Conservation (phyloP, 2,888 invertebrate species). For the Archaeoteleia sp. region DNA sequence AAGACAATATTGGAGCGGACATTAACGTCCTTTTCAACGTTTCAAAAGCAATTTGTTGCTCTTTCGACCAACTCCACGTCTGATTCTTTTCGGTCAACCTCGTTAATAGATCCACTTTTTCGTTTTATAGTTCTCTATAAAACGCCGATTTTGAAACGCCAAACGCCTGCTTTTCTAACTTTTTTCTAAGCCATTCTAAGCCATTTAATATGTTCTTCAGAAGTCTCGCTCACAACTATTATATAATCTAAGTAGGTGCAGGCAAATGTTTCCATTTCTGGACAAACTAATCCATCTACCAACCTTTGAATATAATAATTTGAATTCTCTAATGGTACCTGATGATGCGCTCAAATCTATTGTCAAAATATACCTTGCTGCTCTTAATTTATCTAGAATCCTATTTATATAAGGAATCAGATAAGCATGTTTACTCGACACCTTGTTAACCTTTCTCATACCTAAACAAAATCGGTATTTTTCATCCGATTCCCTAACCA, state of each 20-base stretch:
- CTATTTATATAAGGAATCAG: background rate
- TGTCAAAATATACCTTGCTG: constrained; percentile 44
- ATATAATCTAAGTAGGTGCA: constrained; percentile 48
- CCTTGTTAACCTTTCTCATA: constrained; percentile 54
- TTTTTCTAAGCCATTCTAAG: constrained; percentile 4
- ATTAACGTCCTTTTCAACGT: too few species aligned
- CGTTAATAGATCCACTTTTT: constrained; percentile 23
- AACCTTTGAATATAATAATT: constrained; percentile 21
- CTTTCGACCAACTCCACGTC: constrained; percentile 13
- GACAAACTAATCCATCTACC: constrained; percentile 46
- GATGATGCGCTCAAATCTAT: constrained; percentile 25
- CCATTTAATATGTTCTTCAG: too few species aligned
- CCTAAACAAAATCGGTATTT: constrained; percentile 60
- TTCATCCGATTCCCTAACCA: constrained; percentile 57
- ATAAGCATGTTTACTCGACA: constrained; percentile 54
- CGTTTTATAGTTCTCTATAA: constrained; percentile 52
- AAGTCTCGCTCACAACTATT: constrained; percentile 29
- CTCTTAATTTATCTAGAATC: background rate
- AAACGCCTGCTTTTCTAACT: constrained; percentile 51
- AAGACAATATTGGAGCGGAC: constrained; percentile 17
- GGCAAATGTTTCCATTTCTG: constrained; percentile 25
- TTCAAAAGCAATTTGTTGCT: too few species aligned
- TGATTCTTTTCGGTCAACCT: constrained; percentile 21
- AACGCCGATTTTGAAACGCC: constrained; percentile 60
- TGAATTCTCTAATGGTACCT: background rate